Conservation (phyloP, 53 echinoderm and acorn worm species). For the Echinometra lucunter region DNA sequence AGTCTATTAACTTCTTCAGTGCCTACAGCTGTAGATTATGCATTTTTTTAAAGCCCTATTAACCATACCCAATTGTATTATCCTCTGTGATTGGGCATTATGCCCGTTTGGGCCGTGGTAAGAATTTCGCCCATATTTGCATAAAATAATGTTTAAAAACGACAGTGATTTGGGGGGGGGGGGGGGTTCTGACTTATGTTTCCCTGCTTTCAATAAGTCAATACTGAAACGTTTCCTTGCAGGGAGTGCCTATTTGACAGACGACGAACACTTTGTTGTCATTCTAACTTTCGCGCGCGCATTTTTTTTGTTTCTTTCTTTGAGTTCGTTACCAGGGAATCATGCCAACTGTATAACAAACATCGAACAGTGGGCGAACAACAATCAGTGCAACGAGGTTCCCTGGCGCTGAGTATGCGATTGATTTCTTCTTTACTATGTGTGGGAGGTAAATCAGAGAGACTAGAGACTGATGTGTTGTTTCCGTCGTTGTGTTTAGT, state of each 20-base stretch:
- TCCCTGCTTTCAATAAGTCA: neutral
- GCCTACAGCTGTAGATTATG: neutral
- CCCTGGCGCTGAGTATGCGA: neutral
- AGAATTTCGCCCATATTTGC: no score
- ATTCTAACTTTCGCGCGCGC: conserved; percentile 9
- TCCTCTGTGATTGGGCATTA: neutral
- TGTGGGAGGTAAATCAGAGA: conserved; percentile 1
- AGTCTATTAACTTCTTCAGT: neutral
- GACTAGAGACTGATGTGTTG: neutral
- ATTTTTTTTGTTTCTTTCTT: neutral
- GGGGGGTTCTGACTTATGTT: neutral
- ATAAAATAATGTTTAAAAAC: neutral
- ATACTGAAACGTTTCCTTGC: neutral
- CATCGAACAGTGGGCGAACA: neutral
- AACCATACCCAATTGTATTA: neutral
- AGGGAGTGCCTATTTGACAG: neutral
- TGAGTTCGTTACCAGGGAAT: neutral
- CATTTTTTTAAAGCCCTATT: neutral
- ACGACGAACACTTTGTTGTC: neutral
- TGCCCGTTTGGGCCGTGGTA: neutral
- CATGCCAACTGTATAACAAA: neutral
- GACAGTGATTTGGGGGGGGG: no score
- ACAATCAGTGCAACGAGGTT: neutral
- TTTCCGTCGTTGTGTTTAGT: neutral
- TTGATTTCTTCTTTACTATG: conserved; percentile 23